Base-by-base conservation (phyloP, 2,113 vertebrate species). In the Orycteropus afer region DNA sequence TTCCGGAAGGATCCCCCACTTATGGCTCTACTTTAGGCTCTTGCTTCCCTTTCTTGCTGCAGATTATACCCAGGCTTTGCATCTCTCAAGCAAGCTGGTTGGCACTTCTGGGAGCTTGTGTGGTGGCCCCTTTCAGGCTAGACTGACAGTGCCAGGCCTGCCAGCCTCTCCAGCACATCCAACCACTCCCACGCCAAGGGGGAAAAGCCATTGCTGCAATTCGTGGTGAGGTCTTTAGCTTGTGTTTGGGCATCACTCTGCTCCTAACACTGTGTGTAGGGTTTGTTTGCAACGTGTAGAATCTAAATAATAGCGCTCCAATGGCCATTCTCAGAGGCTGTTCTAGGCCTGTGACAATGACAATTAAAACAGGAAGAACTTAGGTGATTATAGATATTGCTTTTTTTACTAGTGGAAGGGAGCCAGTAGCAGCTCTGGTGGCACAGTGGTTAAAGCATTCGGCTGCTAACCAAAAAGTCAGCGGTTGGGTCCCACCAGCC, bases 321-420 rank as follows among this genome's bases (percentile, higher is more conserved):
- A 61, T n/a, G n/a, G n/a, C n/a, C n/a, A 61, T 9, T 7, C 25
- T 25, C 59, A 61, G 86, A 92, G 45, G 90, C 93, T 95, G 91
- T 97, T 97, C 97, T 98, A 96, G 96, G 76, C 96, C 95, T 95
- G 61, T 96, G 97, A 96, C 79, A 93, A 57, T 89, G 90, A 89
- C 97, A 97, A 97, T 82, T 96, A 95, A 84, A 96, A 97, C 84
- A 89, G 73, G 83, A 71, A 73, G 40, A 86, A 84, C 45, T 91
- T 96, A 84, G 94, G 87, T 94, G 89, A 95, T 96, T 93, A 92
- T 15, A 93, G 95, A 86, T 76, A 61, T 85, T 79, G 11, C 93
- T 96, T 97, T 97, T 96, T n/a, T n/a, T n/a, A n/a, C n/a, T n/a
- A n/a, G n/a, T n/a, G n/a, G n/a, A n/a, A n/a, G n/a, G n/a, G n/a